Percentiles rank a stretch among this genome's conserved stretches.
Evolutionary conservation across 2,797 vertebrate genomes (phyloP).

Genomic region (Oreonectes daqikongensis): DNA sequence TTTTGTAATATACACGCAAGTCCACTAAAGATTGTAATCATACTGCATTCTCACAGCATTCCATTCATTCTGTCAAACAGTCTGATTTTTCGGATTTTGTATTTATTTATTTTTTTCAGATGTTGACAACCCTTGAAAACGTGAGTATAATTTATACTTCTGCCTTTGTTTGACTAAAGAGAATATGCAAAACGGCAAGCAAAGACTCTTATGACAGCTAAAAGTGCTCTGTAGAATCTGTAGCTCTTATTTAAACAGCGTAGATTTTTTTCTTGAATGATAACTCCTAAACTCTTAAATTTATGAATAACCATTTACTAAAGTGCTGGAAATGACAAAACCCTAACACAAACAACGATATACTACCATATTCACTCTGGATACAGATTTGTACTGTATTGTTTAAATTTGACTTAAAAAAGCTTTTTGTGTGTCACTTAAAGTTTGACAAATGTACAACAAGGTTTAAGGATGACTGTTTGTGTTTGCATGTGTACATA

Average conservation of each 20-base stretch:
- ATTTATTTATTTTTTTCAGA: slow-evolving; percentile 42
- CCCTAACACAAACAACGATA: not conserved
- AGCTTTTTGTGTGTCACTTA: not conserved
- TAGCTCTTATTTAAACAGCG: no score
- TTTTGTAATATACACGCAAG: not conserved
- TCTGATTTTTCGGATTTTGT: slow-evolving; percentile 5
- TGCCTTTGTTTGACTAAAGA: not conserved
- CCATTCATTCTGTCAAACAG: not conserved
- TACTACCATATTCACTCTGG: not conserved
- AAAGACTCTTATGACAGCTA: no score
- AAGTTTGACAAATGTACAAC: not conserved
- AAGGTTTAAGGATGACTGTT: not conserved
- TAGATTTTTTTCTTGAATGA: no score
- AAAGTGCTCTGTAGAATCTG: no score
- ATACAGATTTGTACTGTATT: not conserved
- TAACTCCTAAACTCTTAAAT: no score
- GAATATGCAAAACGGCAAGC: not conserved
- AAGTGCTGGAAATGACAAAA: not conserved
- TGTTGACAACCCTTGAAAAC: slow-evolving; percentile 71
- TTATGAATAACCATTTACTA: no score
- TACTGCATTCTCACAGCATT: slow-evolving; percentile 18
- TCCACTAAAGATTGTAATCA: not conserved
- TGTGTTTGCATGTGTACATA: not conserved
- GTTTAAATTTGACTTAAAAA: not conserved
- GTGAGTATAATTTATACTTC: slow-evolving; percentile 63